Evolutionary conservation across 1,140 invertebrate genomes (phyloP), one percentile per base, ranked within the genome.

Genomic region (Camponotus vicinus): DNA sequence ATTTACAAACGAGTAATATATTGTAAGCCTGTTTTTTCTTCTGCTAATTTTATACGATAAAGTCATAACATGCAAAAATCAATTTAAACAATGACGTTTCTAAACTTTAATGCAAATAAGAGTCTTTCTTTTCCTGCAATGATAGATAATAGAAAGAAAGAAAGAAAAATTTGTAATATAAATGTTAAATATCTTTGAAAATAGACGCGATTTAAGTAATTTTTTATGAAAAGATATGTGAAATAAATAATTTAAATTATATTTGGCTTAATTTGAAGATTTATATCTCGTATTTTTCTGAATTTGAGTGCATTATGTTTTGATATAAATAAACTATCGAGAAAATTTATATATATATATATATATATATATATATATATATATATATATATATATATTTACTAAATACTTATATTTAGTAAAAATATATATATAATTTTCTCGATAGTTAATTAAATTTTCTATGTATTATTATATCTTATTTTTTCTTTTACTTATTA

Each of bases 201-300:
- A 11, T 71, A 52, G 15, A 52, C 49, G 49, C 27, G 15, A 52
- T 71, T 71, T 52, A 34, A 70, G 7, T 57, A 73, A 57, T 21
- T 71, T 71, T 18, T 52, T 52, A 27, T 9, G 9, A 1, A 70
- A 70, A 70, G 9, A 42, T 27, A 34, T 32, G 42, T 15, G 34
- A 69, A 9, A 0, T 67, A 27, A 27, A 27, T 27, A 27, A 27
- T 37, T 18, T 32, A 49, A 70, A n/a, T 7, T 70, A 8, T 52
- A 52, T 52, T 69, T 69, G 6, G 2, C 9, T 59, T 21, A 45
- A 27, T 21, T 69, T 42, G 4, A 55, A 3, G 18, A 27, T 71
- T n/a, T 32, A 9, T 57, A 57, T 57, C 5, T 57, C 11, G 9
- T 45, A 21, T 57, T 27, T 75, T 75, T 59, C n/a, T 73, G 9